Conservation (phyloP, 2,888 invertebrate species). For the Tineola bisselliella region DNA sequence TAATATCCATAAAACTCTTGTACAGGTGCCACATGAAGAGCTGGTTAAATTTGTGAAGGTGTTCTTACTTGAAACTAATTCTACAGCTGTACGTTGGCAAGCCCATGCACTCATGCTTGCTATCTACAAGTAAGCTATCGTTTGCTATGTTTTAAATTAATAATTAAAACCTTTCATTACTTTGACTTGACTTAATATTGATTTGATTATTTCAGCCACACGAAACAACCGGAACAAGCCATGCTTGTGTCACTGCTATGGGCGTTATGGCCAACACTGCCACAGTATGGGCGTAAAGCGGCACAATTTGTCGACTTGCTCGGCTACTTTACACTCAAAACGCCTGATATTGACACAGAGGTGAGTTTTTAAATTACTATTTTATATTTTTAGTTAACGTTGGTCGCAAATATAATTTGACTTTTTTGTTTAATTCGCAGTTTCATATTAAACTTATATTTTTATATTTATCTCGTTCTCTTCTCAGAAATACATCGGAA, state of each 20-base stretch:
- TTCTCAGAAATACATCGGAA: slow-evolving; percentile 81
- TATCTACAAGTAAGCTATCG: slow-evolving; percentile 75
- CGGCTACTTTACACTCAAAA: slow-evolving; percentile 93
- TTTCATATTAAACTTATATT: too few relatives aligned
- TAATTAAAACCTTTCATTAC: too few relatives aligned
- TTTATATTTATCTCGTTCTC: not conserved
- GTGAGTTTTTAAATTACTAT: slow-evolving; percentile 26
- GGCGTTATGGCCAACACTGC: slow-evolving; percentile 90
- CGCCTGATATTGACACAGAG: slow-evolving; percentile 74
- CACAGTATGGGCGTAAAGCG: slow-evolving; percentile 91
- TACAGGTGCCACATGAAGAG: slow-evolving; percentile 68
- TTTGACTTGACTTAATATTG: not conserved
- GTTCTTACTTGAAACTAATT: slow-evolving; percentile 93
- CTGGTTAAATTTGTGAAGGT: slow-evolving; percentile 83
- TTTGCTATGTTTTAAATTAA: too few relatives aligned
- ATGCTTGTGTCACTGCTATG: slow-evolving; percentile 84
- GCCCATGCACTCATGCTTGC: slow-evolving; percentile 88
- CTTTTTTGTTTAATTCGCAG: too few relatives aligned
- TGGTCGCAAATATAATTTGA: too few relatives aligned
- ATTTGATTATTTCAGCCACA: slow-evolving; percentile 66
- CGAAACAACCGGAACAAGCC: slow-evolving; percentile 79
- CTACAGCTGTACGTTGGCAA: slow-evolving; percentile 93
- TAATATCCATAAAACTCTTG: not conserved
- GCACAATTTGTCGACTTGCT: slow-evolving; percentile 97
- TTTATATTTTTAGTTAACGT: too few relatives aligned